Evolutionary conservation across 2,797 vertebrate genomes (phyloP).

Genomic region (Notolabrus celidotus): DNA sequence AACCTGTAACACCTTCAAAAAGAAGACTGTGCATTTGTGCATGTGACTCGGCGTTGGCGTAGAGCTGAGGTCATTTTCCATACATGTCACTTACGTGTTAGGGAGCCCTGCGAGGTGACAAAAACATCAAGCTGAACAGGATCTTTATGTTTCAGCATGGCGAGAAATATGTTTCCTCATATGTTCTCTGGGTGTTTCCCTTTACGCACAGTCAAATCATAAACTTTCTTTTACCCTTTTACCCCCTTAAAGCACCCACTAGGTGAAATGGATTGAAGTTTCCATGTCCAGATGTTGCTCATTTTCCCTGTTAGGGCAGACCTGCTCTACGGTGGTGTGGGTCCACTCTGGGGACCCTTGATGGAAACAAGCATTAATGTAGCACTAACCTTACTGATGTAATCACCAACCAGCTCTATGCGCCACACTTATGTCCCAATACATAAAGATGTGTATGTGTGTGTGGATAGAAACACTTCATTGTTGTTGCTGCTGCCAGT

Average conservation of each 20-base stretch:
- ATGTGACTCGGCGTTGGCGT: conserved; percentile 12
- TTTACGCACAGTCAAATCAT: conserved; percentile 25
- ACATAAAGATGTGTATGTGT: conserved; percentile 4
- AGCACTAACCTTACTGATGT: conserved; percentile 41
- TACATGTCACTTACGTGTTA: conserved; percentile 14
- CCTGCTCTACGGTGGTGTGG: conserved; percentile 23
- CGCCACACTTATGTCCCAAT: conserved; percentile 18
- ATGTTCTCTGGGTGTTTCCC: conserved; percentile 46
- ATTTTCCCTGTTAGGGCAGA: conserved; percentile 54
- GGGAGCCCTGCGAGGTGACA: conserved; percentile 25
- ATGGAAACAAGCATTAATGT: conserved; percentile 54
- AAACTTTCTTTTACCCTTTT: conserved; percentile 31
- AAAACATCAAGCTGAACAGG: conserved; percentile 42
- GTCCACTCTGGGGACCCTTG: conserved; percentile 45
- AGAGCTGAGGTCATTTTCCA: conserved; percentile 69
- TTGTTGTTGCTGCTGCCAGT: conserved; percentile 3
- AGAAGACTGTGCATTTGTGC: conserved; percentile 20
- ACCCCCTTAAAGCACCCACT: conserved; percentile 34
- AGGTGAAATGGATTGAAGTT: conserved; percentile 57
- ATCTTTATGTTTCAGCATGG: conserved; percentile 44
- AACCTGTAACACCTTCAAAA: conserved; percentile 38
- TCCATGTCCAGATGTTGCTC: conserved; percentile 73
- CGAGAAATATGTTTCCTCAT: conserved; percentile 26
- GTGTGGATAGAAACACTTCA: conserved; percentile 6
- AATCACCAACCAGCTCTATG: conserved; percentile 26